These are phyloP conservation scores for Aptenodytes patagonicus DNA, from an alignment of 2,113 vertebrate species.

Conservation along the genomic window DNA sequence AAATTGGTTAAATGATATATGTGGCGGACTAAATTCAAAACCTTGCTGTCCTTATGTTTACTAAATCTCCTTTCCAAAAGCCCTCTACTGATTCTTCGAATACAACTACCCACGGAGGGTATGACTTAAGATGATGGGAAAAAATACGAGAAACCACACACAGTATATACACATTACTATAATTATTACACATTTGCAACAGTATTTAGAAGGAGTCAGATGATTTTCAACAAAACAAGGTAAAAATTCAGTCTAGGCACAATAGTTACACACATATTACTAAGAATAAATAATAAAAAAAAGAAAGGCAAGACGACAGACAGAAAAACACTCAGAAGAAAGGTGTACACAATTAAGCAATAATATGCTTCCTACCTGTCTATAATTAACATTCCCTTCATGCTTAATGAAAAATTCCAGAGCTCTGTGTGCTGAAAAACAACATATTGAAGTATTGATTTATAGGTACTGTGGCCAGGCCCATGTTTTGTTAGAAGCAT, in stretches of 20 bases:
- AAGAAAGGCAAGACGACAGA: background rate
- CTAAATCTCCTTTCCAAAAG: background rate
- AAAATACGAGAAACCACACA: background rate
- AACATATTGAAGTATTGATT: background rate
- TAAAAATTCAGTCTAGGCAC: background rate
- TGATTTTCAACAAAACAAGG: background rate
- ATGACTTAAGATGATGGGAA: background rate
- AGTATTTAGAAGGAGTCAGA: background rate
- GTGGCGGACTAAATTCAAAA: background rate
- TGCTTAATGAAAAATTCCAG: slow-evolving; percentile 72
- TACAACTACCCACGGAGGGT: background rate
- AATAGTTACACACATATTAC: background rate
- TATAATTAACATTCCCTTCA: slow-evolving; percentile 68
- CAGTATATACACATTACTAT: too few relatives aligned
- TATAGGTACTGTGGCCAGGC: background rate
- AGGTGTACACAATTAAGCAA: background rate
- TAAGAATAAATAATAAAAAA: background rate
- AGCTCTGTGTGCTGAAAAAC: slow-evolving; percentile 76
- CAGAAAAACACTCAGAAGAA: background rate
- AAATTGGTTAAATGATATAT: background rate
- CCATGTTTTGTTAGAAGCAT: background rate
- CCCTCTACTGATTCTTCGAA: background rate
- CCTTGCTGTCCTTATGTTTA: background rate
- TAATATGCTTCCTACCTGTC: slow-evolving; percentile 63
- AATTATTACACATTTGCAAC: background rate